A percentile compares a stretch with the other conserved stretches of the same genome.
Conservation (phyloP, 2,888 invertebrate species). For the Shargacucullia verbasci region DNA sequence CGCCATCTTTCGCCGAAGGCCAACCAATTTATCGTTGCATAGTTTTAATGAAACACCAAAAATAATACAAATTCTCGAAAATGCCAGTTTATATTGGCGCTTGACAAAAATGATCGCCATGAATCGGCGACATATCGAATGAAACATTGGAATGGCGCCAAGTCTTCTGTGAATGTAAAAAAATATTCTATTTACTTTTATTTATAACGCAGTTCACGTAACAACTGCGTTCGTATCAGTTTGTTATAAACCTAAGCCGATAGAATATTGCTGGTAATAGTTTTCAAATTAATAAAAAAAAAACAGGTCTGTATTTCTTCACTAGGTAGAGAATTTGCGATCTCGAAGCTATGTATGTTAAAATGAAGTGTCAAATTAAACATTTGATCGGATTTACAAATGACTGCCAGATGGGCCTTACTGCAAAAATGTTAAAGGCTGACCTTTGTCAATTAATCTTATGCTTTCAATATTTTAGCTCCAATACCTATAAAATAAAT, state of each 20-base stretch:
- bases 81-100: slow-evolving; percentile 21
- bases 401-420: neutral
- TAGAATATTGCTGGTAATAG: slow-evolving; percentile 10
- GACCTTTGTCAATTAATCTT: neutral
- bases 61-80: slow-evolving; percentile 32
- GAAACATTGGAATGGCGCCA: slow-evolving; percentile 50
- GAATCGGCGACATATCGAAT: slow-evolving; percentile 46
- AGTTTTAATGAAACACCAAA: slow-evolving; percentile 26
- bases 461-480: neutral
- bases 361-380: neutral
- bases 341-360: neutral
- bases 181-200: slow-evolving; percentile 27
- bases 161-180: slow-evolving; percentile 30
- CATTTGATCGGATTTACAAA: neutral
- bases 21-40: neutral
- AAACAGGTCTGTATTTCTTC: neutral
- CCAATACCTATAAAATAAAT: no score
- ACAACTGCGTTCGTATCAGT: slow-evolving; percentile 10
- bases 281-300: no score
- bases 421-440: neutral
- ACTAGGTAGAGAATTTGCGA: neutral
- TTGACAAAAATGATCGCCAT: slow-evolving; percentile 32
- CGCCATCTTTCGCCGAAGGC: slow-evolving; percentile 7
- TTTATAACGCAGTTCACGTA: slow-evolving; percentile 23
- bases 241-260: slow-evolving; percentile 27